Evolutionary conservation across 1,140 invertebrate genomes (phyloP).

Genomic region (Saxidomus purpurata): DNA sequence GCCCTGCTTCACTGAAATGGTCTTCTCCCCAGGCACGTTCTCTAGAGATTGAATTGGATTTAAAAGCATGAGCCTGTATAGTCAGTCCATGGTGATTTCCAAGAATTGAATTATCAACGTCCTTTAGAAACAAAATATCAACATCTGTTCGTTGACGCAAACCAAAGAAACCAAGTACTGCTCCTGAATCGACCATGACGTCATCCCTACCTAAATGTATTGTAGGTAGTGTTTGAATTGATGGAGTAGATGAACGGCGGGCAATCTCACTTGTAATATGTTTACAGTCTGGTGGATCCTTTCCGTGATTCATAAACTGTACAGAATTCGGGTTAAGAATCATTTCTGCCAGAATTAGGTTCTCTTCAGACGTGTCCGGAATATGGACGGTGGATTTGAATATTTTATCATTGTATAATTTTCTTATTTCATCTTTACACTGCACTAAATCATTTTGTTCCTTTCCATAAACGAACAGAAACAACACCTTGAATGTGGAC

Average conservation of each 20-base stretch:
- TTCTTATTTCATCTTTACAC: not conserved
- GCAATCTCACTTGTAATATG: not conserved
- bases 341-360: conserved; percentile 17
- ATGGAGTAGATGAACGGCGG: not conserved
- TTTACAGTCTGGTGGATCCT: not conserved
- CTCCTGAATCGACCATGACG: not conserved
- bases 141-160: not conserved
- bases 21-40: conserved; percentile 8
- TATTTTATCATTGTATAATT: not conserved
- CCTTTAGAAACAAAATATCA: not conserved
- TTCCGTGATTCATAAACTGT: not conserved
- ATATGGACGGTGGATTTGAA: not conserved
- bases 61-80: not conserved
- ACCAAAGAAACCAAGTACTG: not conserved
- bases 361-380: not conserved
- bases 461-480: not conserved
- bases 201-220: not conserved
- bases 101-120: not conserved
- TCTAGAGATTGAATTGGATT: not conserved
- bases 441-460: not conserved
- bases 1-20: not conserved
- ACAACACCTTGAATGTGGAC: not conserved
- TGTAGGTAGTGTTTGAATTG: not conserved
- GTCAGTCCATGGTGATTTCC: not conserved
- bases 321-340: not conserved